Base-by-base conservation (phyloP, 2,113 vertebrate species). In the Tetrao urogallus region DNA sequence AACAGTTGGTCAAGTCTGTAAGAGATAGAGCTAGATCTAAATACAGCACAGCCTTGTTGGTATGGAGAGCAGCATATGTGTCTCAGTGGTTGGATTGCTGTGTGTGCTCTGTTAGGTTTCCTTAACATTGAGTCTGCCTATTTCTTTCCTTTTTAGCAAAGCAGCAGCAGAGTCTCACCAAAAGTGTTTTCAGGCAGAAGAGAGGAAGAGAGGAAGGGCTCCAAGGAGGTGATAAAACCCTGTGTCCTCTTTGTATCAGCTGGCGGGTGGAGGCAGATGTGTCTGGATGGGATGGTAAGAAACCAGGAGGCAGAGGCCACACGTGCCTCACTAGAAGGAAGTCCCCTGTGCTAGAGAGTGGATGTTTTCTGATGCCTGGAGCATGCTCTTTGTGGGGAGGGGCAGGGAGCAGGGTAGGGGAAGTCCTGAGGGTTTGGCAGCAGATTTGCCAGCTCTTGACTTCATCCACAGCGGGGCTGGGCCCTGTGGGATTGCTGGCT, bases 21-120 rank as follows among this genome's bases (percentile, higher is more conserved):
- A 94, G 81, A 89, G 86, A 90, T 82, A 70, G 84, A 96, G 84
- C 87, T 89, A 92, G 81, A 92, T 89, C 94, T 96, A 95, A 96
- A 95, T 94, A 89, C 4, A 48, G 94, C 72, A 91, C 81, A 93
- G 86, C 78, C 78, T 94, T 9, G 1, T 87, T 95, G 84, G 81
- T 92, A 95, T 95, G 95, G 91, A 73, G 93, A 81, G 91, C 12
- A 4, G 84, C 87, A 87, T 93, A 94, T 96, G 95, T 85, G 84
- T 92, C 87, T 95, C 81, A 92, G 92, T 89, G 90, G 91, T 95
- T 92, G 89, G 94, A 77, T 63, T 92, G 91, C 87, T 89, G 86
- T 87, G 92, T 0, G 92, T 0, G 14, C 94, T 92, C 69, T 92
- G 89, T 84, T 93, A 96, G 81, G 89, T 94, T 92, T 93, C 96